Evolutionary conservation across 1,140 invertebrate species (phyloP).

Genomic region (Caenorhabditis brenneri): DNA sequence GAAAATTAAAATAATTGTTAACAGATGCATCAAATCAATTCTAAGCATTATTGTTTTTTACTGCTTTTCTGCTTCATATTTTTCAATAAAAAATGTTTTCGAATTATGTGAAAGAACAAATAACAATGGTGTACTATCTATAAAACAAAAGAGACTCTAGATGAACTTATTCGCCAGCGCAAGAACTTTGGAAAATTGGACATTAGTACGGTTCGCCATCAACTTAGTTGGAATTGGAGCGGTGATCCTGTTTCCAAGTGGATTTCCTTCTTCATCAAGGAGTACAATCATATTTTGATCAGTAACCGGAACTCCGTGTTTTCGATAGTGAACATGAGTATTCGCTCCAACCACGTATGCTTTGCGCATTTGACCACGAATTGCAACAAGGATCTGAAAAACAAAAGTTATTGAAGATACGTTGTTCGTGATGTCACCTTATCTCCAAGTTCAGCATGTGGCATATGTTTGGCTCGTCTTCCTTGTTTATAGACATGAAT

Average conservation of each 20-base stretch:
- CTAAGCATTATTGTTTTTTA: not conserved
- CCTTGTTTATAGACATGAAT: slow-evolving; percentile 74
- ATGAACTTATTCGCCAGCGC: slow-evolving; percentile 91
- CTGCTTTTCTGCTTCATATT: not conserved
- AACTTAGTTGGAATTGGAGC: slow-evolving; percentile 91
- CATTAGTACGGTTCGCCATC: slow-evolving; percentile 79
- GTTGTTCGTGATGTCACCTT: slow-evolving; percentile 73
- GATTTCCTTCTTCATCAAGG: slow-evolving; percentile 79
- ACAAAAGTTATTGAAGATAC: not conserved
- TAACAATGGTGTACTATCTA: slow-evolving; percentile 9
- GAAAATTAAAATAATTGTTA: not conserved
- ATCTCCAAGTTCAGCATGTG: slow-evolving; percentile 85
- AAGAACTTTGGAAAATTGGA: slow-evolving; percentile 92
- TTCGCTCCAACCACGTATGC: slow-evolving; percentile 85
- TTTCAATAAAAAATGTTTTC: not conserved
- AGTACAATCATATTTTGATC: slow-evolving; percentile 96
- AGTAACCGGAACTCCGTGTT: slow-evolving; percentile 84
- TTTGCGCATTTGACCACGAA: slow-evolving; percentile 94
- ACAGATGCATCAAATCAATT: not conserved
- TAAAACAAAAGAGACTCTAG: slow-evolving; percentile 72
- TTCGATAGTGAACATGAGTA: slow-evolving; percentile 81
- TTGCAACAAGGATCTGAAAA: slow-evolving; percentile 85
- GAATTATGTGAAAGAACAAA: not conserved
- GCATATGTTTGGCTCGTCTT: slow-evolving; percentile 62
- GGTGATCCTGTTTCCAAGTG: slow-evolving; percentile 89